Conservation (phyloP, 2,113 vertebrate genomes). For the Myiagra hebetior region DNA sequence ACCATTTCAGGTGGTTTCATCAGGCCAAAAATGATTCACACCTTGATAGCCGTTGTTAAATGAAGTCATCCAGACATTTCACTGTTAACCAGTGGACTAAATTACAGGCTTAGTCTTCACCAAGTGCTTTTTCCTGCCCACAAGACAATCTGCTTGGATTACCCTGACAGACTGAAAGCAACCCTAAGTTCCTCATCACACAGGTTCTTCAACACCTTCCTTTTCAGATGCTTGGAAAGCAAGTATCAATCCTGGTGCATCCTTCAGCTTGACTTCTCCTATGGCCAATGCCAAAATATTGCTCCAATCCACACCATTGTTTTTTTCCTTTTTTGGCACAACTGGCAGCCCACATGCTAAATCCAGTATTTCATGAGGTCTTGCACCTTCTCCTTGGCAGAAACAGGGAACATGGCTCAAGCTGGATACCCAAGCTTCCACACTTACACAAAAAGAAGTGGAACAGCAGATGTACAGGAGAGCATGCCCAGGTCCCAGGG, state of each 20-base stretch:
- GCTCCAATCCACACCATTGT: background rate
- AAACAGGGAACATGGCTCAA: background rate
- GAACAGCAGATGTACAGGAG: background rate
- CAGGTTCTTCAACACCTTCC: background rate
- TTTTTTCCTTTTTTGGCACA: background rate
- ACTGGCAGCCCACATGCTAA: background rate
- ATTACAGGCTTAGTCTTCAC: background rate
- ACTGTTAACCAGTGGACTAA: background rate
- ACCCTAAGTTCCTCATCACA: background rate
- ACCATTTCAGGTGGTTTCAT: background rate
- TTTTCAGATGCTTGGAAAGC: background rate
- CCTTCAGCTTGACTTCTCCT: background rate
- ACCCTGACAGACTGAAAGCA: background rate
- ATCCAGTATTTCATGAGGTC: background rate
- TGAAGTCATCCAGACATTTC: background rate
- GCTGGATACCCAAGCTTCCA: background rate
- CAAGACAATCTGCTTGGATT: background rate
- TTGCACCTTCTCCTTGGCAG: background rate
- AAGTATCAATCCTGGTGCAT: background rate
- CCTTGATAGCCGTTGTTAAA: background rate
- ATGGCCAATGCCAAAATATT: background rate
- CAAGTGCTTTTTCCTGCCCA: background rate
- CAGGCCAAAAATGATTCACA: conserved; percentile 13
- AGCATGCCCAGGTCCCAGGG: background rate
- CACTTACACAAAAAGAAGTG: background rate